Base-by-base conservation (phyloP, 2,888 invertebrate genomes). In the Formica aserva region DNA sequence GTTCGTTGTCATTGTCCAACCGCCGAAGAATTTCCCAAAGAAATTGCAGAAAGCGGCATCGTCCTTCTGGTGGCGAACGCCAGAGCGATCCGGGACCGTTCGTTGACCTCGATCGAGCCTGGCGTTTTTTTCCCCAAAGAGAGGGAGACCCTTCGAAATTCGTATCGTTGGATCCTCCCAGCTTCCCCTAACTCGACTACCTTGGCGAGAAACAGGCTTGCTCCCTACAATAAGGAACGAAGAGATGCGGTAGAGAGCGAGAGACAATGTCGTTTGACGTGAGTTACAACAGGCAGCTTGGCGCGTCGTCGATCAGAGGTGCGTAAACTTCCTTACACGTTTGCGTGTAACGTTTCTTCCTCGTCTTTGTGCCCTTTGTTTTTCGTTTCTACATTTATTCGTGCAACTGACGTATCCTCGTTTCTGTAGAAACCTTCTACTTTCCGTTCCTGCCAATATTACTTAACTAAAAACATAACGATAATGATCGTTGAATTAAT, bases 191-290 rank as follows among this genome's bases (percentile, higher is more conserved):
- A 18, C 38, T 22, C 22, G 26, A 29, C n/a, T n/a, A 5, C 26
- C 13, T 35, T 18, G 6, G 32, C 66, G 52, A 66, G 48, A 35
- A 48, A 22, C 29, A 38, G 32, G 3, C 13, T 60, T 29, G 22
- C 29, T 26, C 26, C 9, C 13, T 5, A 55, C 6, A 29, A 71
- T 35, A 11, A 48, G 26, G 65, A 63, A 83, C 66, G 72, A 85
- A 88, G 89, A 88, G 69, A 89, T 89, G 89, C 85, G 85, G 87
- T 87, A 89, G 32, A 83, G 67, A 75, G 72, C 48, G 32, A 48
- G 22, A 71, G 52, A 89, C 71, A 76, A 89, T 86, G 89, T 82
- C 72, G 66, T 55, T 26, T 55, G 71, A 85, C 74, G 80, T 82
- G 85, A 89, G 66, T 38, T 85, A 66, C 48, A 76, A 22, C 66